A percentile compares a stretch with the other conserved stretches of the same genome.
Conservation (phyloP, 2,888 invertebrate genomes). For the Drosophila ustulata region DNA sequence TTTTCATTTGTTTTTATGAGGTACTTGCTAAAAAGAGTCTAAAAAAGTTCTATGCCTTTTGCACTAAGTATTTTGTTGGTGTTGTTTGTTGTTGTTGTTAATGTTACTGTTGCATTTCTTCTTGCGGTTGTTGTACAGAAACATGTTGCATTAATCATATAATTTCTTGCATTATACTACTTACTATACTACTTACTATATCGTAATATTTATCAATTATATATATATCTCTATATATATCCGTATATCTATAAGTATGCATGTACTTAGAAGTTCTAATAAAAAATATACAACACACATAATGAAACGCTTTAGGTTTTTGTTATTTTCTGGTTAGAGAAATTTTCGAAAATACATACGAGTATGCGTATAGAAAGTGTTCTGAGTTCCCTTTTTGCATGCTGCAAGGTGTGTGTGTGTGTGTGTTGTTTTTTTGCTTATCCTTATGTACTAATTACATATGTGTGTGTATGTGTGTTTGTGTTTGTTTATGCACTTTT, state of each 20-base stretch:
- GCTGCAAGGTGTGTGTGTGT: conserved; percentile 30
- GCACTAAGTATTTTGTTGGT: conserved; percentile 49
- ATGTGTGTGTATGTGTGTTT: conserved; percentile 26
- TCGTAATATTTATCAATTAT: conserved; percentile 28
- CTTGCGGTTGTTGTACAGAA: conserved; percentile 27
- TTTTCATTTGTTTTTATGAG: conserved; percentile 52
- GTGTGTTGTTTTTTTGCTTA: conserved; percentile 23
- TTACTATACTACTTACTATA: too few relatives aligned
- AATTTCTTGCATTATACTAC: conserved; percentile 37
- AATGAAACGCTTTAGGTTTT: conserved; percentile 70
- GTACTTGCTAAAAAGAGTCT: conserved; percentile 74
- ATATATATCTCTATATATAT: conserved; percentile 21
- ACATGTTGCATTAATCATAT: conserved; percentile 33
- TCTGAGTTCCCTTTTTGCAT: conserved; percentile 22
- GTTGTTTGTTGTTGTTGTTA: conserved; percentile 8
- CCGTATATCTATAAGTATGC: conserved; percentile 23
- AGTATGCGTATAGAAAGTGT: conserved; percentile 37
- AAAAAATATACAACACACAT: conserved; percentile 72
- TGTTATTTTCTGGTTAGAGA: conserved; percentile 33
- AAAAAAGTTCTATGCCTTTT: conserved; percentile 60
- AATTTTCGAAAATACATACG: conserved; percentile 39
- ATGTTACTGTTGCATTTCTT: conserved; percentile 12
- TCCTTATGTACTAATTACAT: conserved; percentile 39
- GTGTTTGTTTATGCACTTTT: conserved; percentile 45
- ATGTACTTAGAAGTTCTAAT: conserved; percentile 43